Evolutionary conservation across 1,140 invertebrate genomes (phyloP).

Genomic region (Apis laboriosa): DNA sequence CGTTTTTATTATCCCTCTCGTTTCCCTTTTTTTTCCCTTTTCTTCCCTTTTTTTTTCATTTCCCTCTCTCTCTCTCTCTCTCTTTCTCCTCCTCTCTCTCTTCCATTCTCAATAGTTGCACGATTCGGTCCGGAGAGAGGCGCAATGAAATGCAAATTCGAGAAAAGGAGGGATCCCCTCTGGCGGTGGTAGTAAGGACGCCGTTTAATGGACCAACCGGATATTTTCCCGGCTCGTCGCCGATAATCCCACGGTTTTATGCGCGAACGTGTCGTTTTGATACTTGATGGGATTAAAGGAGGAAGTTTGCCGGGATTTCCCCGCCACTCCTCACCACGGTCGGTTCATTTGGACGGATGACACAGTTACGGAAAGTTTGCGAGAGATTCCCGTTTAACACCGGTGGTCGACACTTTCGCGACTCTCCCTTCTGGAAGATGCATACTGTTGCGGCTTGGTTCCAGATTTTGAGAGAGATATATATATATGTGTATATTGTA

Average conservation of each 20-base stretch:
- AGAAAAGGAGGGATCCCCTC: neutral
- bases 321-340: too few relatives aligned
- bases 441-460: neutral
- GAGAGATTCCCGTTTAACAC: constrained; percentile 11
- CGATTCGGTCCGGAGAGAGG: neutral
- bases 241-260: constrained; percentile 35
- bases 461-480: too few relatives aligned
- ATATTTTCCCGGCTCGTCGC: constrained; percentile 31
- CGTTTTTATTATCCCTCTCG: neutral
- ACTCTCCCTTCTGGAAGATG: neutral
- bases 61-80: neutral
- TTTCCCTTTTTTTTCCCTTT: neutral
- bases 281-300: constrained; percentile 27
- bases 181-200: neutral
- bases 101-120: neutral
- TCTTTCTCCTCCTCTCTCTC: too few relatives aligned
- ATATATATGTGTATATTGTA: too few relatives aligned
- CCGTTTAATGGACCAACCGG: constrained; percentile 25
- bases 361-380: constrained; percentile 32
- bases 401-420: neutral
- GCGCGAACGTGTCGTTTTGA: constrained; percentile 36
- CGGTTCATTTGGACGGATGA: constrained; percentile 29
- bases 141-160: constrained; percentile 40
- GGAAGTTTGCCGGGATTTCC: constrained; percentile 8
- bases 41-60: too few relatives aligned